Evolutionary conservation across 1,140 invertebrate species (phyloP).

Genomic region (Maconellicoccus hirsutus): DNA sequence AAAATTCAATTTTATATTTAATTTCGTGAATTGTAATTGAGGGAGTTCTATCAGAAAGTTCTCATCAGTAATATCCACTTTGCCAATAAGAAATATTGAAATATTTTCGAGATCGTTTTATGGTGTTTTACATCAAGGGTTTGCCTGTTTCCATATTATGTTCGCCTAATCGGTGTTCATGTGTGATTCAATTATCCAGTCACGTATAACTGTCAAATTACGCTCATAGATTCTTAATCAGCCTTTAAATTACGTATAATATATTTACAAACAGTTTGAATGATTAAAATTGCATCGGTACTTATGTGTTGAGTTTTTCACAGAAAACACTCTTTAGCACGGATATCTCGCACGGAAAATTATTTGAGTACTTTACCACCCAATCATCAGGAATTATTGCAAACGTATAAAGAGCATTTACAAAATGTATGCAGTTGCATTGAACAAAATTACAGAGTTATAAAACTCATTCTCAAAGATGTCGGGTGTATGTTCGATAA

Average conservation of each 20-base stretch:
- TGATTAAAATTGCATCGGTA: background rate
- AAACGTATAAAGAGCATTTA: constrained; percentile 63
- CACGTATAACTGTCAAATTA: background rate
- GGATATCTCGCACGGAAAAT: constrained; percentile 23
- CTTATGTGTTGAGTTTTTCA: background rate
- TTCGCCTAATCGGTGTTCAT: background rate
- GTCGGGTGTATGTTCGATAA: constrained; percentile 72
- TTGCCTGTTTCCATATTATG: too few relatives aligned
- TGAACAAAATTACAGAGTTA: constrained; percentile 71
- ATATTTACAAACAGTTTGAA: too few relatives aligned
- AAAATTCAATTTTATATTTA: too few relatives aligned
- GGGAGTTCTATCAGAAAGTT: too few relatives aligned
- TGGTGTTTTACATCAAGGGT: too few relatives aligned
- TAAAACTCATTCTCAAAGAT: constrained; percentile 70
- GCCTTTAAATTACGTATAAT: background rate
- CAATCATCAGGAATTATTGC: constrained; percentile 61
- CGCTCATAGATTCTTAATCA: background rate
- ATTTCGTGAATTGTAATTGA: too few relatives aligned
- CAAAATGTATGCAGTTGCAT: constrained; percentile 61
- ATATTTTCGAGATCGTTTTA: background rate
- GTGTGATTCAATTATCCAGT: background rate
- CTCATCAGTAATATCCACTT: too few relatives aligned
- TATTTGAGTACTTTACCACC: constrained; percentile 60
- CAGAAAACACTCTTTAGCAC: constrained; percentile 26
- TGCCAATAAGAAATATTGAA: background rate